Evolutionary conservation across 2,113 vertebrate species (phyloP).

Genomic region (Tragelaphus buxtoni): DNA sequence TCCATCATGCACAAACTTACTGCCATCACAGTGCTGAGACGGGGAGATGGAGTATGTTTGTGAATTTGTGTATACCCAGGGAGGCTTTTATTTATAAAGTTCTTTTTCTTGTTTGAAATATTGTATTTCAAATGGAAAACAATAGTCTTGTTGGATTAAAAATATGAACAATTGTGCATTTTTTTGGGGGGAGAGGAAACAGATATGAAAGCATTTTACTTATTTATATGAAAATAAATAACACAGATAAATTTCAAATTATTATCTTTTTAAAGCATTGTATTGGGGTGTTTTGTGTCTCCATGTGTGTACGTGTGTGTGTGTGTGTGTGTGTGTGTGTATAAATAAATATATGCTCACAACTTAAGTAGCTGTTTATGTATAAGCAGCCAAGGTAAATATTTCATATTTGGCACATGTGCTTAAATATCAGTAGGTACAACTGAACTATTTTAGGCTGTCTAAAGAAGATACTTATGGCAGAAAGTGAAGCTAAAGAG

Average conservation of each 20-base stretch:
- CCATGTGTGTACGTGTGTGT: background rate
- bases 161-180: background rate
- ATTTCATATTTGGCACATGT: conserved; percentile 30
- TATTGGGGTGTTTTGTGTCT: background rate
- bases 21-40: background rate
- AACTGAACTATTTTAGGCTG: background rate
- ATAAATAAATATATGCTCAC: background rate
- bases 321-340: background rate
- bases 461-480: background rate
- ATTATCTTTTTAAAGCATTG: background rate
- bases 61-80: background rate
- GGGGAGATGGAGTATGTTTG: background rate
- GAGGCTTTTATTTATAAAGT: background rate
- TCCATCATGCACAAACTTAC: conserved; percentile 54
- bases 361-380: background rate
- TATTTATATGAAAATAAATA: background rate
- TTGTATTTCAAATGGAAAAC: background rate
- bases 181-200: rapidly evolving
- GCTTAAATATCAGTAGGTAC: background rate
- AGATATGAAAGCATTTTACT: background rate
- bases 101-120: background rate
- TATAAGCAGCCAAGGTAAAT: background rate
- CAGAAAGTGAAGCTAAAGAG: background rate
- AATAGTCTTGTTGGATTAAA: conserved; percentile 15
- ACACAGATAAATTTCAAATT: background rate